A percentile compares a stretch with the other conserved stretches of the same genome.
Evolutionary conservation across 1,140 invertebrate species (phyloP).

Genomic region (Schmidtea mediterranea): DNA sequence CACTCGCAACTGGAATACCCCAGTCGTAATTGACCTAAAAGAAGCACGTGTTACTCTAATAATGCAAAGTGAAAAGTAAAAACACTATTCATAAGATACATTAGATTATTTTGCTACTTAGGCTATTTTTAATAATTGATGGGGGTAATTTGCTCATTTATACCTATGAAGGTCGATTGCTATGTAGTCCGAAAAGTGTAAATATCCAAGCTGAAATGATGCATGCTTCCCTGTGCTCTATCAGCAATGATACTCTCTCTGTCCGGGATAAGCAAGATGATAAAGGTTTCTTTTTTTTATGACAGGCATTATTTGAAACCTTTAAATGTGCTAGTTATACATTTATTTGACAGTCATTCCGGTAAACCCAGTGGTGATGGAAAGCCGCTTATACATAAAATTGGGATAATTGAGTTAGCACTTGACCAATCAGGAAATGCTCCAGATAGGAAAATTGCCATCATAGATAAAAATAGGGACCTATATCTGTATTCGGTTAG

Average conservation of each 20-base stretch:
- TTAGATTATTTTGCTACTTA: slow-evolving; percentile 23
- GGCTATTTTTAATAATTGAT: slow-evolving; percentile 56
- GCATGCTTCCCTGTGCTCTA: slow-evolving; percentile 35
- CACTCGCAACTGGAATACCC: slow-evolving; percentile 60
- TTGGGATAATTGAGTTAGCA: slow-evolving; percentile 40
- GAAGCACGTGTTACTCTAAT: slow-evolving; percentile 48
- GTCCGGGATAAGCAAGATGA: slow-evolving; percentile 50
- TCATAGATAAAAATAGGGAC: slow-evolving; percentile 53
- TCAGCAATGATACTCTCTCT: slow-evolving; percentile 54
- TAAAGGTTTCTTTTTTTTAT: slow-evolving; percentile 35
- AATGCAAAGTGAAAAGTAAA: slow-evolving; percentile 51
- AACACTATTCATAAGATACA: slow-evolving; percentile 3
- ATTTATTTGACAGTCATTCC: slow-evolving; percentile 51
- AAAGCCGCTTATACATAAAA: slow-evolving; percentile 33
- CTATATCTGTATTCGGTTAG: slow-evolving; percentile 29
- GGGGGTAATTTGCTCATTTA: slow-evolving; percentile 45
- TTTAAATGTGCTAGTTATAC: slow-evolving; percentile 40
- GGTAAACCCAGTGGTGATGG: slow-evolving; percentile 41
- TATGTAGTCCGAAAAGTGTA: slow-evolving; percentile 48
- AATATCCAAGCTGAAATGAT: slow-evolving; percentile 40
- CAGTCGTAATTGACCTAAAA: slow-evolving; percentile 41
- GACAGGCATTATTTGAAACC: not conserved
- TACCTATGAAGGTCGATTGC: slow-evolving; percentile 55
- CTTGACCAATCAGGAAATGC: slow-evolving; percentile 47
- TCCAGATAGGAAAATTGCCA: slow-evolving; percentile 41